Evolutionary conservation across 2,797 vertebrate species (phyloP).

Genomic region (Xiphophorus birchmanni): DNA sequence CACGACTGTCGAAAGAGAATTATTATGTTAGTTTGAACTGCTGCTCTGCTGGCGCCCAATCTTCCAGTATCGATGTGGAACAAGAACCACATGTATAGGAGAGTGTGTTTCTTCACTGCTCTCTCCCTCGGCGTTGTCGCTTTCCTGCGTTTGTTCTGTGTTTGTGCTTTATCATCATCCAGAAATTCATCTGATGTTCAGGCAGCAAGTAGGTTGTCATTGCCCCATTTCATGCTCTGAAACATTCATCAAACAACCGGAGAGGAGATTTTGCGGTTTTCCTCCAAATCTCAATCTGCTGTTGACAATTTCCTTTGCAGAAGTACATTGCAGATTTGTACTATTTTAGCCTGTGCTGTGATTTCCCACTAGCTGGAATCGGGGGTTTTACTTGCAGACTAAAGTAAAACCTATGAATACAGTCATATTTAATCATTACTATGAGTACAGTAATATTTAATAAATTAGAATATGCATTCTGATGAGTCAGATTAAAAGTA

Average conservation of each 20-base stretch:
- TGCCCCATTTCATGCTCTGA: constrained; percentile 33
- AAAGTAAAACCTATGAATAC: not conserved
- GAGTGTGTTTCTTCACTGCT: not conserved
- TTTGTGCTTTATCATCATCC: constrained; percentile 22
- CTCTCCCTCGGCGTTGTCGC: not conserved
- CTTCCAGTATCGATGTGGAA: not conserved
- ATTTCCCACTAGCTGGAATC: constrained; percentile 45
- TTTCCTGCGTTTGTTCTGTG: constrained; percentile 13
- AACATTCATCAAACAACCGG: constrained; percentile 36
- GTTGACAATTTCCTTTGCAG: constrained; percentile 21
- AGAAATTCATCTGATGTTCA: constrained; percentile 8
- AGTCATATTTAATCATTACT: too few species aligned
- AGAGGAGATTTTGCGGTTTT: constrained; percentile 30
- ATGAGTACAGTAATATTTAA: not conserved
- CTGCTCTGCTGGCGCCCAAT: not conserved
- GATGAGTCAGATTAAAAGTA: not conserved
- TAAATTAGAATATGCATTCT: not conserved
- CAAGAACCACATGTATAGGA: constrained; percentile 5
- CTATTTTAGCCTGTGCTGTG: constrained; percentile 39
- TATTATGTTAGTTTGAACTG: constrained; percentile 7
- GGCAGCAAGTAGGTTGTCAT: constrained; percentile 1
- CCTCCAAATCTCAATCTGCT: constrained; percentile 31
- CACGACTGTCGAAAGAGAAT: not conserved
- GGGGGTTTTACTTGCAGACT: constrained; percentile 11
- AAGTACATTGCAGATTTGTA: constrained; percentile 19